Percentiles rank a stretch among this genome's conserved stretches.
These are phyloP conservation scores for Parapristionchus giblindavisi DNA, from an alignment of 2,888 invertebrate genomes.

Conservation along the genomic window DNA sequence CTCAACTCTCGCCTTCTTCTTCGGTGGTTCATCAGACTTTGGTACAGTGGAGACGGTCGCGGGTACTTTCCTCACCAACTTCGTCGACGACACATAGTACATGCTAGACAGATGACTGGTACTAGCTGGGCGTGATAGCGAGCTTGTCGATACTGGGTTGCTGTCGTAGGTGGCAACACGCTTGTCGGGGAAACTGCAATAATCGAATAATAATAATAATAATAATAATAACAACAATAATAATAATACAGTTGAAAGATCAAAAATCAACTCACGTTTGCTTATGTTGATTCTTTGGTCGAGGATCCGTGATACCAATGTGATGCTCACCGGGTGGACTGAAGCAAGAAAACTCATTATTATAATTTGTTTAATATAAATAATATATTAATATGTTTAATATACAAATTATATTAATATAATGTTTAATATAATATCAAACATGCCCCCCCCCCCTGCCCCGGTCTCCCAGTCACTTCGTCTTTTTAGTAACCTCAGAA, in stretches of 20 bases:
- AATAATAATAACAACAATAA: background rate
- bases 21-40: background rate
- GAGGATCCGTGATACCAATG: conserved; percentile 18
- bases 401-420: too few relatives aligned
- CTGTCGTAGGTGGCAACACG: background rate
- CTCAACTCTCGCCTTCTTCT: background rate
- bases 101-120: too few relatives aligned
- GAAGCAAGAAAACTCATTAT: too few relatives aligned
- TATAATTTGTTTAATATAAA: too few relatives aligned
- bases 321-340: conserved; percentile 17
- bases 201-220: too few relatives aligned
- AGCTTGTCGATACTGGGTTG: background rate
- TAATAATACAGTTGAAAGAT: background rate
- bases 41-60: background rate
- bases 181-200: conserved; percentile 7
- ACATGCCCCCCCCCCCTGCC: too few relatives aligned
- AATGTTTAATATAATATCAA: too few relatives aligned
- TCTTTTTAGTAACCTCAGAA: too few relatives aligned
- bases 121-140: too few relatives aligned
- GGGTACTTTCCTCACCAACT: background rate
- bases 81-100: background rate
- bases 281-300: conserved; percentile 16
- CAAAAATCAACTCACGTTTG: conserved; percentile 25
- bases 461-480: too few relatives aligned
- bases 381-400: too few relatives aligned